Base-by-base conservation (phyloP, 1,140 invertebrate species). In the Leguminivora glycinivorella region DNA sequence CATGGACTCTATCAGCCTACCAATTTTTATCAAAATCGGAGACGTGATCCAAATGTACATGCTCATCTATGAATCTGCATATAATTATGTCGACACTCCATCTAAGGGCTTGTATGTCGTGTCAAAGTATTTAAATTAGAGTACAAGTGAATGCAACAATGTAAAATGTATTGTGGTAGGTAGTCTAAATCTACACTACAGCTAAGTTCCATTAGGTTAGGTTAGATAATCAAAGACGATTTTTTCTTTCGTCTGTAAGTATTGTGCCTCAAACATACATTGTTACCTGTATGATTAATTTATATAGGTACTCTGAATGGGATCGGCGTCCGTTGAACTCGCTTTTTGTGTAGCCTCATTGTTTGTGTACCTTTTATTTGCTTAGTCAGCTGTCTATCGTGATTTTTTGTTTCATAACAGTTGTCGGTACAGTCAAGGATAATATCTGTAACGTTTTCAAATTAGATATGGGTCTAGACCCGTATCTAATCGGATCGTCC, bases 351-450 rank as follows among this genome's bases (percentile, higher is more conserved):
- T 63, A n/a, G n/a, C 58, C 5, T 19, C 58, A 63, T 63, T 63
- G 58, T 63, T 63, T 63, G 58, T 17, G 58, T 29, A 29, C n/a
- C 56, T 29, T 63, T 63, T 63, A 63, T 63, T 63, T 63, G 58
- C 58, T 63, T 63, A 63, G 58, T 63, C 58, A 63, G 26, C 29
- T 29, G 7, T 63, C 25, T 63, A 9, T 22, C 7, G 19, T 22
- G 19, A 19, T 52, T 52, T 52, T 17, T 47, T 47, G 4, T 52
- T 52, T 52, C 9, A 22, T 52, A 22, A 52, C 47, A 52, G 47
- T 22, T 6, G 7, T 19, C 22, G 4, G 14, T 52, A 52, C 47
- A 52, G 47, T 52, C 19, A 22, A 52, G 47, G 2, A 22, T 22
- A 52, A 52, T 52, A 52, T 22, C n/a, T 1, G 14, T 17, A n/a